These are phyloP conservation scores for Castor canadensis DNA, from an alignment of 2,113 vertebrate genomes.

Conservation along the genomic window DNA sequence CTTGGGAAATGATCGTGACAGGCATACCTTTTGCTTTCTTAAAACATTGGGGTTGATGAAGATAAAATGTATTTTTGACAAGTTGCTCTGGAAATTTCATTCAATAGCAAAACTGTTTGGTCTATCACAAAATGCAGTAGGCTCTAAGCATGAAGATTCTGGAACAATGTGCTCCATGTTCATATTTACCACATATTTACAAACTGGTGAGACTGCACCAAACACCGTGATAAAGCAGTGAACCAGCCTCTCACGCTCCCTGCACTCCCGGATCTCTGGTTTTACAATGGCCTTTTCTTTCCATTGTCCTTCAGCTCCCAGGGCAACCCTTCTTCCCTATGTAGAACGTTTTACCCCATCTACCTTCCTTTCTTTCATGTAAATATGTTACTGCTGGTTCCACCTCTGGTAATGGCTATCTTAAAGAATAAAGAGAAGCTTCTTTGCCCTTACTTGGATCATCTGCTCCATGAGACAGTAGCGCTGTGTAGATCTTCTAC, in stretches of 20 bases:
- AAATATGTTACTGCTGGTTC: neutral
- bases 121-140: neutral
- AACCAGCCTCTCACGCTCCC: rapidly evolving
- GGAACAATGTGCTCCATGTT: neutral
- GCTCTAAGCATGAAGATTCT: neutral
- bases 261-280: neutral
- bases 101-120: neutral
- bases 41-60: neutral
- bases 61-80: neutral
- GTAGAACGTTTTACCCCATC: neutral
- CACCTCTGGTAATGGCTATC: neutral
- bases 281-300: neutral
- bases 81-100: neutral
- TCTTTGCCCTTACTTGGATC: neutral
- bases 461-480: neutral
- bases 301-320: no score
- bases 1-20: neutral
- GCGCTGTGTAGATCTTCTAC: neutral
- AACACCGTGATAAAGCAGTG: no score
- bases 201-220: rapidly evolving
- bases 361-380: neutral
- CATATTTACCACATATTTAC: neutral
- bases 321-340: no score
- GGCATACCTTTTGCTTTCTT: neutral
- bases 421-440: neutral